Evolutionary conservation across 2,113 vertebrate genomes (phyloP), one percentile per base, ranked within the genome.

Genomic region (Madoqua kirkii): DNA sequence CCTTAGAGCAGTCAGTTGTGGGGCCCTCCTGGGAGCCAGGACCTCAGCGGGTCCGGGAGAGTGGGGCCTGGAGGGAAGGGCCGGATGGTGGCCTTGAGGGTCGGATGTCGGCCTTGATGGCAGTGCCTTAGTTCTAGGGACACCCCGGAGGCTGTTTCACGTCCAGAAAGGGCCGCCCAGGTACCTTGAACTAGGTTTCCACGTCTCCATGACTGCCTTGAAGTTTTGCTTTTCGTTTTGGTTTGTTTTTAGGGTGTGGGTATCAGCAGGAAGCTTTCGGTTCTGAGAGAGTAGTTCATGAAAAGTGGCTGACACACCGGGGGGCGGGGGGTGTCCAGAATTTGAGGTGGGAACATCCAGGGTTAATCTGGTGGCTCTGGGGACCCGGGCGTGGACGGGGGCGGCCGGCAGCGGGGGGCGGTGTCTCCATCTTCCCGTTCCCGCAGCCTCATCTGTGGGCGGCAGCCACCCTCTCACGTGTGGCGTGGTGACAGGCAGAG

Each of bases 141-240:
- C n/a, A n/a, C n/a, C 12, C 3, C 10, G 23, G 23, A 16, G 36
- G 3, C 52, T 12, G 50, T 21, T 15, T 31, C 21, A 3, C 5
- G 0, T 16, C 33, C 48, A 40, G 15, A 85, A 82, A 54, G 76
- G 71, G 62, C 29, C 17, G 12, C 36, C 85, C 54, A 5, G 64
- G 23, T 43, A 43, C 16, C 40, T 82, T 23, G 36, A 88, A 12
- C 74, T 8, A 23, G 19, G 17, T 36, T 43, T 55, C 83, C 3
- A 1, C 2, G 11, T 52, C 67, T 81, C 3, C 17, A 3, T 43
- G 55, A 29, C 60, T 86, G 12, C 36, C 29, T 62, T 21, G 29
- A 87, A 86, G 64, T 87, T 96, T 94, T 55, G 27, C 64, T 94
- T 45, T 87, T 33, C 45, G 29, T 50, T 71, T 10, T 48, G 43